Conservation (phyloP, 2,888 invertebrate species). For the Trileptium ribeirensis region DNA sequence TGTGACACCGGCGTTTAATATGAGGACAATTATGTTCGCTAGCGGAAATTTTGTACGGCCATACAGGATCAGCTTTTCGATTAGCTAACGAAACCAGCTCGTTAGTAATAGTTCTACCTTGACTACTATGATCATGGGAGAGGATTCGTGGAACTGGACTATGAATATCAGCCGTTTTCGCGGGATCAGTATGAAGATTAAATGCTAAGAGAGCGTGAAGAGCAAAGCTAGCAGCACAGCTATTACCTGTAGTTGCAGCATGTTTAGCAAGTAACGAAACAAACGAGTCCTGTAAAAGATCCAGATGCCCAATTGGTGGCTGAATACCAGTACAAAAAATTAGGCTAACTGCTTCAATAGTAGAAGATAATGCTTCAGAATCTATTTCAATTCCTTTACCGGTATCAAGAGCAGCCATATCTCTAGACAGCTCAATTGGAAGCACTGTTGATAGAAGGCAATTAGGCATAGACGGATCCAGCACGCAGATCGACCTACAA, state of each 20-base stretch:
- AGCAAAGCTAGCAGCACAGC: not conserved
- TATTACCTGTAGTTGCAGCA: not conserved
- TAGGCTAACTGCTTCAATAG: not conserved
- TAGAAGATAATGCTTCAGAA: not conserved
- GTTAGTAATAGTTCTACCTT: not conserved
- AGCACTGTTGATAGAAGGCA: not conserved
- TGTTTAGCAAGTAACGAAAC: not conserved
- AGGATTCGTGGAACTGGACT: not conserved
- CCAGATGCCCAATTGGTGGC: not conserved
- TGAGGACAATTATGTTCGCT: not conserved
- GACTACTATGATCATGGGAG: not conserved
- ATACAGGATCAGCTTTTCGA: conserved; percentile 6
- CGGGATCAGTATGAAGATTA: not conserved
- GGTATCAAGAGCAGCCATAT: not conserved
- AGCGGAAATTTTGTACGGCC: not conserved
- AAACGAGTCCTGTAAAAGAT: not conserved
- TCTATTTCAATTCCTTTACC: not conserved
- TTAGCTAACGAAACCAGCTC: not conserved
- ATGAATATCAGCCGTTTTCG: not conserved
- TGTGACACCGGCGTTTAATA: not conserved
- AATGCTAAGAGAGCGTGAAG: not conserved
- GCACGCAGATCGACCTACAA: not conserved
- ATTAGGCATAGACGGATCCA: not conserved
- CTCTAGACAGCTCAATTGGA: not conserved
- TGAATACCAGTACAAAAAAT: not conserved